A percentile compares a stretch with the other conserved stretches of the same genome.
Conservation (phyloP, 53 echinoderm and acorn worm genomes). For the Mesocentrotus franciscanus region DNA sequence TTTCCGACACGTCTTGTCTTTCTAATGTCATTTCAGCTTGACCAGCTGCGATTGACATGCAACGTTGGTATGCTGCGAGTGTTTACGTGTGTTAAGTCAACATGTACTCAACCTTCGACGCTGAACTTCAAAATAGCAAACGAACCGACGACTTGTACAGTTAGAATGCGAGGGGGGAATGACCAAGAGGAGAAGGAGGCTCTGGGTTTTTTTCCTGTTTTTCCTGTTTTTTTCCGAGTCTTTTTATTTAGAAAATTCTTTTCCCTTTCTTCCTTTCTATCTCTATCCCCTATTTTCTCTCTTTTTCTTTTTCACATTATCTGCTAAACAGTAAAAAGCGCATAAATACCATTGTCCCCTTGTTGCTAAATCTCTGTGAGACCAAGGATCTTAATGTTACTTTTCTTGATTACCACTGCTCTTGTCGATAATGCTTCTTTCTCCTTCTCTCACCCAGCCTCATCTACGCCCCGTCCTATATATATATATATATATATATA, state of each 20-base stretch:
- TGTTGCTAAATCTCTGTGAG: not conserved
- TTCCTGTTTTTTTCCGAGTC: not conserved
- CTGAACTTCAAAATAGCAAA: not conserved
- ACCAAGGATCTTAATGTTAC: no score
- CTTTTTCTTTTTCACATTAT: no score
- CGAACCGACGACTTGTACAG: no score
- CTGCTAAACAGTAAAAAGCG: no score
- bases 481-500: no score
- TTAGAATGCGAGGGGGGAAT: not conserved
- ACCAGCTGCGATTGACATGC: conserved; percentile 5
- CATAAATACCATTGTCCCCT: not conserved
- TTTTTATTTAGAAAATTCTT: not conserved
- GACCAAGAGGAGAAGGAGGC: not conserved
- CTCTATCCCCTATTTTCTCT: not conserved
- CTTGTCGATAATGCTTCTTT: no score
- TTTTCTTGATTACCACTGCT: no score
- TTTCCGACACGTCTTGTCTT: not conserved
- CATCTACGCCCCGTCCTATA: no score
- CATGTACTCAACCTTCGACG: not conserved
- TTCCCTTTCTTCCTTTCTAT: not conserved
- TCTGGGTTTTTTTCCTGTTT: not conserved
- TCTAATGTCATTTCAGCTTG: conserved; percentile 1
- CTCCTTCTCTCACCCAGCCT: no score
- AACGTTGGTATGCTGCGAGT: not conserved
- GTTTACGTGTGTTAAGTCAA: not conserved